Evolutionary conservation across 1,140 invertebrate genomes (phyloP), one percentile per base, ranked within the genome.

Genomic region (Lepidurus packardi): DNA sequence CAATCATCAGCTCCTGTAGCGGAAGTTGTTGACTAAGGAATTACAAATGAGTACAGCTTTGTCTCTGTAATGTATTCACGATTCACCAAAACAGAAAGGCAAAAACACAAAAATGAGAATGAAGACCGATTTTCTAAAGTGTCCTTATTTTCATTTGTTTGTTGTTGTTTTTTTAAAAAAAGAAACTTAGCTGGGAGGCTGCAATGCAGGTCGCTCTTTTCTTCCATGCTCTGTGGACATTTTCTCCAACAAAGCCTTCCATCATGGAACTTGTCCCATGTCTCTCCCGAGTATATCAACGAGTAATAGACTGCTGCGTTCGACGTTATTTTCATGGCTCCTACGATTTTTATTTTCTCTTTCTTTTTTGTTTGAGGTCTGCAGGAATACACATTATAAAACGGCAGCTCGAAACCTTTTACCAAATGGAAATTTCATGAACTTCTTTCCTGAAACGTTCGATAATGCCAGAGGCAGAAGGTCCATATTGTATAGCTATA

Each of bases 81-180:
- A 34, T 34, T 34, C 34, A 34, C 34, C 34, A 4, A 25, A 44
- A 77, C 2, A 78, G 73, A 43, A 34, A 24, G n/a, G 13, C 11
- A 77, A 21, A 24, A 34, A 21, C 53, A 78, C 45, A 13, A 5
- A 74, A 77, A 47, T 34, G 34, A 21, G 75, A 47, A 73, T 25
- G 25, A 21, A 77, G 16, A 24, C 11, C 16, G 43, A 75, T 75
- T 34, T 34, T 47, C 34, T 34, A 34, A 34, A 4, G 34, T 43
- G 16, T 43, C 43, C 25, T 47, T 13, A 34, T 45, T 13, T 41
- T 41, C 9, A 77, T n/a, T 75, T 16, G 9, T 43, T 75, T 16
- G 34, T 2, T n/a, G n/a, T n/a, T n/a, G n/a, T n/a, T n/a, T n/a
- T 34, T 34, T 34, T 34, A 1, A 34, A 34, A 4, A 34, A 34